Conservation (phyloP, 2,113 vertebrate genomes). For the Spheniscus mendiculus region DNA sequence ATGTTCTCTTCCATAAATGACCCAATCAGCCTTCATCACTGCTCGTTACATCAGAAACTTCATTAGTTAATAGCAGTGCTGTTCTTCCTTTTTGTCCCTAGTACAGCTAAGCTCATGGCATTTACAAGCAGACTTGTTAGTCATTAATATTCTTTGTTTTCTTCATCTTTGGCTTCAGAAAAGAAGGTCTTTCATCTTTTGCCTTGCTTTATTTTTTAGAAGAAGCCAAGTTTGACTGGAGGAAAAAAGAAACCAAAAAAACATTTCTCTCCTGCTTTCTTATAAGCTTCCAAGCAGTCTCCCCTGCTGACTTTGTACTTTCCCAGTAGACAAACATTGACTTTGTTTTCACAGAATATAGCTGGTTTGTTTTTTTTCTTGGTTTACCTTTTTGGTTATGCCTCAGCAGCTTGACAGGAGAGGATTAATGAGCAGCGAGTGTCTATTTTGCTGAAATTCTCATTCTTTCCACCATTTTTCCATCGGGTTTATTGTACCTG, state of each 20-base stretch:
- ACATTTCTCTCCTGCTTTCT: slow-evolving; percentile 25
- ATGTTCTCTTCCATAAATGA: not conserved
- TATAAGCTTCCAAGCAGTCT: slow-evolving; percentile 27
- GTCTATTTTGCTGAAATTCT: not conserved
- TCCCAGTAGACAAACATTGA: slow-evolving; percentile 55
- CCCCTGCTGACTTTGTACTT: slow-evolving; percentile 61
- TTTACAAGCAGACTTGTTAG: slow-evolving; percentile 47
- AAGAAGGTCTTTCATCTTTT: slow-evolving; percentile 60
- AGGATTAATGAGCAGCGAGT: not conserved
- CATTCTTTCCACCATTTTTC: not conserved
- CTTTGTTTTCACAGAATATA: slow-evolving; percentile 35
- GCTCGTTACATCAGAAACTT: slow-evolving; percentile 22
- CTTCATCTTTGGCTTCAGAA: slow-evolving; percentile 62
- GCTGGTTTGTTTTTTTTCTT: not conserved
- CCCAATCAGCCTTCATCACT: not conserved
- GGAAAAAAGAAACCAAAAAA: slow-evolving; percentile 50
- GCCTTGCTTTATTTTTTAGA: slow-evolving; percentile 58
- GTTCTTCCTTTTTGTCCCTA: slow-evolving; percentile 2
- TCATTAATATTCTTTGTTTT: slow-evolving; percentile 66
- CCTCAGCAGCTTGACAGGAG: not conserved
- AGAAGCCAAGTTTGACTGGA: slow-evolving; percentile 57
- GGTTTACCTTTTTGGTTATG: slow-evolving; percentile 9
- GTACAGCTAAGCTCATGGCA: slow-evolving; percentile 1
- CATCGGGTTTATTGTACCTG: not conserved
- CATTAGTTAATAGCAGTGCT: slow-evolving; percentile 35